These are phyloP conservation scores for Mantis religiosa DNA, from an alignment of 2,888 invertebrate genomes.

Conservation along the genomic window DNA sequence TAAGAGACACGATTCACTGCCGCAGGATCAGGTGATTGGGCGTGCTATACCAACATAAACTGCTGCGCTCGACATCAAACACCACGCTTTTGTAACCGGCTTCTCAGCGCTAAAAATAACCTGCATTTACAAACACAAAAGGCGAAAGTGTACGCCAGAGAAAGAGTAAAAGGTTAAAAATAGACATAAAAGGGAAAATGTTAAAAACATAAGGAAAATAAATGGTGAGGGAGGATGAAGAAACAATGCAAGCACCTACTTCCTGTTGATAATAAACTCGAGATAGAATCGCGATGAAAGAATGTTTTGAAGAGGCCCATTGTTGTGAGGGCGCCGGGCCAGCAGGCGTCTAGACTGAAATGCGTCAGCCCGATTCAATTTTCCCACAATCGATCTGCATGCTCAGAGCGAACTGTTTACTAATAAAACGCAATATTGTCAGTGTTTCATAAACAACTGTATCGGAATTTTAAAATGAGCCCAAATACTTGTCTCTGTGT, in stretches of 20 bases:
- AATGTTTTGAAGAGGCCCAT: neutral
- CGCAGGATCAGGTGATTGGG: too few relatives aligned
- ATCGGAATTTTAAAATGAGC: neutral
- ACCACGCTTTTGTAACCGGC: too few relatives aligned
- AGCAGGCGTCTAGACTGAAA: neutral
- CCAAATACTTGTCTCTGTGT: neutral
- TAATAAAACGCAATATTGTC: neutral
- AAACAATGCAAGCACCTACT: too few relatives aligned
- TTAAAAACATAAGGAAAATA: neutral
- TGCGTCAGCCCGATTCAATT: neutral
- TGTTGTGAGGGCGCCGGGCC: too few relatives aligned
- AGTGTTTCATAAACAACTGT: neutral
- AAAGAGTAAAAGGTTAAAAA: neutral
- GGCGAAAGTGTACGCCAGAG: neutral
- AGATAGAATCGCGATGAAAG: neutral
- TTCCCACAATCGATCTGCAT: neutral
- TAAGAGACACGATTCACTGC: too few relatives aligned
- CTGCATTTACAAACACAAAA: too few relatives aligned
- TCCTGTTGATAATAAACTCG: neutral
- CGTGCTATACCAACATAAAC: too few relatives aligned
- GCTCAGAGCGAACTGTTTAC: neutral
- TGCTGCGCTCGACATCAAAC: too few relatives aligned
- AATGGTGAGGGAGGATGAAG: neutral
- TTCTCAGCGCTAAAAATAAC: too few relatives aligned
- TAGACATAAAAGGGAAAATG: neutral